Evolutionary conservation across 2,113 vertebrate species (phyloP).

Genomic region (Catagonus wagneri): DNA sequence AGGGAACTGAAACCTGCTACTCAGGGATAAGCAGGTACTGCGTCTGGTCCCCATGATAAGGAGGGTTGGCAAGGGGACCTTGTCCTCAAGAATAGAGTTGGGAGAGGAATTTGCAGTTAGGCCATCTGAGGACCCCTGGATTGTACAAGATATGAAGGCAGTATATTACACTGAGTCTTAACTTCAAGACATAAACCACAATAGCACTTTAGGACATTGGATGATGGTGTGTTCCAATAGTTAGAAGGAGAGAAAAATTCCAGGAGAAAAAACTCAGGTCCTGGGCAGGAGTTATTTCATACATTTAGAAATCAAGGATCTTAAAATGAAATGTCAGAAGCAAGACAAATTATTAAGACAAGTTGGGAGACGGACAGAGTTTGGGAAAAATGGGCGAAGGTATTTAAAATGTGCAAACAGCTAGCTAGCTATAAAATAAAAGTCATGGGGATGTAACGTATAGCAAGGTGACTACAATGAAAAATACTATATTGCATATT

Average conservation of each 20-base stretch:
- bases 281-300: background rate
- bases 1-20: background rate
- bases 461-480: background rate
- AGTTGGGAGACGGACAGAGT: background rate
- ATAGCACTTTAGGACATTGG: background rate
- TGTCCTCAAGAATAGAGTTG: background rate
- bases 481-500: background rate
- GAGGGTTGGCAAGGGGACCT: background rate
- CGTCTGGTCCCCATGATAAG: slow-evolving; percentile 20
- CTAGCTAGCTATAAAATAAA: background rate
- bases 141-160: background rate
- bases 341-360: background rate
- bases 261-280: slow-evolving; percentile 7
- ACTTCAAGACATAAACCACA: background rate
- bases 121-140: background rate
- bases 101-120: background rate
- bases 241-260: slow-evolving; percentile 34
- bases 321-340: slow-evolving; percentile 39
- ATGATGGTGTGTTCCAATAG: background rate
- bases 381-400: background rate
- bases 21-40: background rate
- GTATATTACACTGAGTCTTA: background rate
- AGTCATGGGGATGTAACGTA: background rate
- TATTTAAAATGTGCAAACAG: background rate
- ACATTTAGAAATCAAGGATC: background rate